Conservation (phyloP, 2,113 vertebrate species). For the Motacilla tschutschensis region DNA sequence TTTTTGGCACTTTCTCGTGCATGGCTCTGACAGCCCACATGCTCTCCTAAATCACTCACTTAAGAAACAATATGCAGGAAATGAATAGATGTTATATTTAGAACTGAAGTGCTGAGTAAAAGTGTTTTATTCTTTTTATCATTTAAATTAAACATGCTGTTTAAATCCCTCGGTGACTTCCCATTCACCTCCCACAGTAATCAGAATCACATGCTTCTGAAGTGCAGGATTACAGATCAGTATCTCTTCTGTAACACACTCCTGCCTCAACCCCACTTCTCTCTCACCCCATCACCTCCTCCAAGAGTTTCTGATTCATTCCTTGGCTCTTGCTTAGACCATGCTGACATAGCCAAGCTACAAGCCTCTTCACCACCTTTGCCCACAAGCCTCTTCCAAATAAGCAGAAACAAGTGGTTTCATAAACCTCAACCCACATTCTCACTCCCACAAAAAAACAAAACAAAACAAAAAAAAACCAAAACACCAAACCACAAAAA, state of each 20-base stretch:
- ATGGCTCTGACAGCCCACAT: background rate
- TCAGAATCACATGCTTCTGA: slow-evolving; percentile 40
- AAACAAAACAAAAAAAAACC: background rate
- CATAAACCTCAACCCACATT: background rate
- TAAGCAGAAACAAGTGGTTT: background rate
- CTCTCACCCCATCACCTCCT: slow-evolving; percentile 47
- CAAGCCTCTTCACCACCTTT: slow-evolving; percentile 25
- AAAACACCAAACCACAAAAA: background rate
- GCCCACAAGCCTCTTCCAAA: slow-evolving; percentile 20
- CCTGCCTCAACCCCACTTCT: slow-evolving; percentile 1
- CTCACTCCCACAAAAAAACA: background rate
- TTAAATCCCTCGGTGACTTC: slow-evolving; percentile 48
- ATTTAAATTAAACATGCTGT: slow-evolving; percentile 53
- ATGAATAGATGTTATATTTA: slow-evolving; percentile 53
- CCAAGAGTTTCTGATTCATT: slow-evolving; percentile 57
- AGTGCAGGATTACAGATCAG: slow-evolving; percentile 6
- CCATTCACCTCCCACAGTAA: slow-evolving; percentile 47
- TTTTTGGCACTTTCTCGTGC: slow-evolving; percentile 19
- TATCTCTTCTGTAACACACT: background rate
- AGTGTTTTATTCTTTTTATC: slow-evolving; percentile 51
- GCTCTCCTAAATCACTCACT: slow-evolving; percentile 35
- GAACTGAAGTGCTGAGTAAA: slow-evolving; percentile 41
- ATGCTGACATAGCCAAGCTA: slow-evolving; percentile 3
- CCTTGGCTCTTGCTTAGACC: slow-evolving; percentile 15
- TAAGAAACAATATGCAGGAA: slow-evolving; percentile 55